phyloP scores from a whole-genome alignment of 2,888 invertebrate species.

The Lithophane socia region DNA sequence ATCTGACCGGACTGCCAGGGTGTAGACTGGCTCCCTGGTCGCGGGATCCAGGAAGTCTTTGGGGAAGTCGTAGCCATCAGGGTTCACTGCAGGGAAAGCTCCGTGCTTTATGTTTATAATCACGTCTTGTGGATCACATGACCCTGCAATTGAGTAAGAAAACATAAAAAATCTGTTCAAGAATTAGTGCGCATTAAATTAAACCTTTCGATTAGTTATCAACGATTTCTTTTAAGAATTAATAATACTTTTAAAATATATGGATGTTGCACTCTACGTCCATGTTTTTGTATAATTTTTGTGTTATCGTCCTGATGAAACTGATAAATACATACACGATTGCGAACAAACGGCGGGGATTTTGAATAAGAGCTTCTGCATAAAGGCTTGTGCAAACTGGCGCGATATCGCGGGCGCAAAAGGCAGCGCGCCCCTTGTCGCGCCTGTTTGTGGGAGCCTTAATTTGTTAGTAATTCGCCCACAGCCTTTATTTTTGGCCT shows the following conservation, averaged over 20 bases:
- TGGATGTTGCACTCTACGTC: not conserved
- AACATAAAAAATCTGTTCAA: not conserved
- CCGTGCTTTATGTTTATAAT: slow-evolving; percentile 94
- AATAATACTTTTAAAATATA: not conserved
- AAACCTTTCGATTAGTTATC: not conserved
- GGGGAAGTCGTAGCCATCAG: slow-evolving; percentile 95
- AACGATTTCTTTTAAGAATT: slow-evolving; percentile 1
- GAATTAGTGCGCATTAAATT: not conserved
- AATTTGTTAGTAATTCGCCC: too few relatives aligned
- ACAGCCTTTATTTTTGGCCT: too few relatives aligned
- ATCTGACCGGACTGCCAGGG: slow-evolving; percentile 91
- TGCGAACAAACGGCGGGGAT: not conserved
- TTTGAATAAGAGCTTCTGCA: too few relatives aligned
- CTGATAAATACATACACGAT: slow-evolving; percentile 5
- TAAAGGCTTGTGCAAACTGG: too few relatives aligned
- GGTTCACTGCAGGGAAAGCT: slow-evolving; percentile 95
- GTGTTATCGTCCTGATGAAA: slow-evolving; percentile 5
- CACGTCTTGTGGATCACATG: slow-evolving; percentile 91
- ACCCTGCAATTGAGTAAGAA: slow-evolving; percentile 80
- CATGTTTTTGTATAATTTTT: not conserved
- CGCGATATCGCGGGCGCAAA: too few relatives aligned
- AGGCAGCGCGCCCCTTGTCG: too few relatives aligned
- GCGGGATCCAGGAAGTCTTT: slow-evolving; percentile 90
- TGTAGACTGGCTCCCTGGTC: slow-evolving; percentile 87
- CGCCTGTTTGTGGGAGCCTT: too few relatives aligned